Evolutionary conservation across 2,797 vertebrate species (phyloP).

Genomic region (Phaenicophaeus curvirostris): DNA sequence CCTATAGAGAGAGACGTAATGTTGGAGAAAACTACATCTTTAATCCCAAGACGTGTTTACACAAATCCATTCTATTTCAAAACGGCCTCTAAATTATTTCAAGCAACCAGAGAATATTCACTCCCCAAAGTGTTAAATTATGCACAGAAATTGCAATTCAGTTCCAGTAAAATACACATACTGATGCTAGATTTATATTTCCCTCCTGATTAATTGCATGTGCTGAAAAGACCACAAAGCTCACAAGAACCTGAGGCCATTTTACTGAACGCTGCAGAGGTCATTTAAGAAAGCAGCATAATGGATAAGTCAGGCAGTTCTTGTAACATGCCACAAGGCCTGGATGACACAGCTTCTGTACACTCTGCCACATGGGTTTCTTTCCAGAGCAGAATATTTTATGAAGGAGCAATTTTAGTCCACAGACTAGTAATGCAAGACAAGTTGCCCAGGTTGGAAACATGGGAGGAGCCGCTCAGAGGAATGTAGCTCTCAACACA

Average conservation of each 20-base stretch:
- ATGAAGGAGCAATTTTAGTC: conserved; percentile 45
- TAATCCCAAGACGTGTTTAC: conserved; percentile 25
- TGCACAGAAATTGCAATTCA: conserved; percentile 25
- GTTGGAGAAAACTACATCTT: not conserved
- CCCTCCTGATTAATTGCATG: conserved; percentile 43
- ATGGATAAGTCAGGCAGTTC: not conserved
- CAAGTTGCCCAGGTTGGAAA: conserved; percentile 26
- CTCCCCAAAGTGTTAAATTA: conserved; percentile 63
- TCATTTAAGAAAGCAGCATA: not conserved
- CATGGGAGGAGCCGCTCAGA: conserved; percentile 17
- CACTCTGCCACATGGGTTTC: conserved; percentile 4
- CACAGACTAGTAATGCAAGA: conserved; percentile 22
- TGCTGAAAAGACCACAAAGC: not conserved
- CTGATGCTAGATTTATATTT: conserved; percentile 50
- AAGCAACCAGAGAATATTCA: not conserved
- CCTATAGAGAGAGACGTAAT: not conserved
- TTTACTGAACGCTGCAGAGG: not conserved
- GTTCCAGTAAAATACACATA: conserved; percentile 46
- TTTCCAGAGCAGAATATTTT: conserved; percentile 7
- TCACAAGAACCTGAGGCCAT: not conserved
- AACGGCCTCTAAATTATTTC: conserved; percentile 40
- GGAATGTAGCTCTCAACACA: not conserved
- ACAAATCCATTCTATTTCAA: conserved; percentile 41
- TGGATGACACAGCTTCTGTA: conserved; percentile 52
- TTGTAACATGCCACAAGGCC: not conserved